Evolutionary conservation across 2,113 vertebrate genomes (phyloP).

Genomic region (Sula dactylatra): DNA sequence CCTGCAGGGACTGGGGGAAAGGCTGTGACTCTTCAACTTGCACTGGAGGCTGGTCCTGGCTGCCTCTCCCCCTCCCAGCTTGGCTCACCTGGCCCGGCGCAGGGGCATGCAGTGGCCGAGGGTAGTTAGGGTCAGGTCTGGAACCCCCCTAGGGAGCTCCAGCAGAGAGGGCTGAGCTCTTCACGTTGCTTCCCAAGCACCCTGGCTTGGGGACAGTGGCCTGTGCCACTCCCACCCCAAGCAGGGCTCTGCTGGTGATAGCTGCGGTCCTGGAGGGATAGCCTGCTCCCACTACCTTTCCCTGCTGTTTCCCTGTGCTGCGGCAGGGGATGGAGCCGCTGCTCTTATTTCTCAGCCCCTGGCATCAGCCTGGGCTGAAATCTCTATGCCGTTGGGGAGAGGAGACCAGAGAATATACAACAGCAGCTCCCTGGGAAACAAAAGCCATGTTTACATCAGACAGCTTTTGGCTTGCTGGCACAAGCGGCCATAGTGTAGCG

Average conservation of each 20-base stretch:
- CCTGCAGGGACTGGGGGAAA: neutral
- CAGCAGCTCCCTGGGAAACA: neutral
- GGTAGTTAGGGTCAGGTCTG: neutral
- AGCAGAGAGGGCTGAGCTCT: neutral
- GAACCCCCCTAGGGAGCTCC: neutral
- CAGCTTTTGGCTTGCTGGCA: neutral
- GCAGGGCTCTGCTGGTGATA: slow-evolving; percentile 41
- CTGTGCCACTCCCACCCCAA: neutral
- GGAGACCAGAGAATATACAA: neutral
- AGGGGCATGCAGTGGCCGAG: rapidly evolving
- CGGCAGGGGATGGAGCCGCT: neutral
- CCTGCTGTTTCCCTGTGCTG: rapidly evolving
- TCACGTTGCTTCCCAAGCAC: rapidly evolving
- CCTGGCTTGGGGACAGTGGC: neutral
- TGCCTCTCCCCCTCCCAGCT: rapidly evolving
- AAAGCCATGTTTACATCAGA: slow-evolving; percentile 24
- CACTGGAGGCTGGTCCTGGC: neutral
- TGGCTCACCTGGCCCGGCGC: rapidly evolving
- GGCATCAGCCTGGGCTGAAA: neutral
- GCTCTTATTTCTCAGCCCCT: neutral
- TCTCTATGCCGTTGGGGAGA: rapidly evolving
- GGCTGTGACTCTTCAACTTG: neutral
- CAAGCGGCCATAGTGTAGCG: neutral
- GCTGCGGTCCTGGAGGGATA: slow-evolving; percentile 26
- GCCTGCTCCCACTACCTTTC: neutral